Conservation (phyloP, 2,113 vertebrate species). For the Odobenus rosmarus region DNA sequence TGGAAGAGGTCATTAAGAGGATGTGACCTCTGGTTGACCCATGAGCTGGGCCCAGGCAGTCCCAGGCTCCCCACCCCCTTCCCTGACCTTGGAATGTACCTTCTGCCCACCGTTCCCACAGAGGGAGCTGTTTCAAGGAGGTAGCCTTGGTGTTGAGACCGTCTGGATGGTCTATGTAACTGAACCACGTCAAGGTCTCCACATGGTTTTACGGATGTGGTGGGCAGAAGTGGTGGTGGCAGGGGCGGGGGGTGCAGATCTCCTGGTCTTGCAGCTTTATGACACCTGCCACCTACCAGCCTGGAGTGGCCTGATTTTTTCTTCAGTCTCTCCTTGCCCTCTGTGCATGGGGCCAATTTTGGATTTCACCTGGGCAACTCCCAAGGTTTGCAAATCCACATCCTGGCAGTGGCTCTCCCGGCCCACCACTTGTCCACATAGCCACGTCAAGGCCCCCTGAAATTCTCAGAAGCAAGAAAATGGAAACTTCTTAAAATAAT, state of each 20-base stretch:
- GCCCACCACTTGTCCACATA: not conserved
- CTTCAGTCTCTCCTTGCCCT: not conserved
- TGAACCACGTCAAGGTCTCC: not conserved
- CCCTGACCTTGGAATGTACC: not conserved
- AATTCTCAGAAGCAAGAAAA: not conserved
- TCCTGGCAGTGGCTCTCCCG: not conserved
- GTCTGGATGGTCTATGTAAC: not conserved
- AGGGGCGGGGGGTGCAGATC: not conserved
- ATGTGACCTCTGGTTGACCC: not conserved
- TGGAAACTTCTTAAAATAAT: not conserved
- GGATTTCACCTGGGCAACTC: not conserved
- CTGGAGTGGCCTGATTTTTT: not conserved
- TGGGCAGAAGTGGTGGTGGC: not conserved
- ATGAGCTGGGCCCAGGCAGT: not conserved
- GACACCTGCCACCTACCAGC: not conserved
- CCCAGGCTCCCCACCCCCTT: not conserved
- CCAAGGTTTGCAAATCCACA: not conserved
- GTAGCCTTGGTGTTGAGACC: not conserved
- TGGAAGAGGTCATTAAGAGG: not conserved
- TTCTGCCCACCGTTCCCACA: not conserved
- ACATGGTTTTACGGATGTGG: not conserved
- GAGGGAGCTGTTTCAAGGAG: not conserved
- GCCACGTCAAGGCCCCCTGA: not conserved
- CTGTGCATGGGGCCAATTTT: not conserved
- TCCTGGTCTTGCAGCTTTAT: not conserved